phyloP scores from a whole-genome alignment of 2,888 invertebrate species.

The Achlya flavicornis region DNA sequence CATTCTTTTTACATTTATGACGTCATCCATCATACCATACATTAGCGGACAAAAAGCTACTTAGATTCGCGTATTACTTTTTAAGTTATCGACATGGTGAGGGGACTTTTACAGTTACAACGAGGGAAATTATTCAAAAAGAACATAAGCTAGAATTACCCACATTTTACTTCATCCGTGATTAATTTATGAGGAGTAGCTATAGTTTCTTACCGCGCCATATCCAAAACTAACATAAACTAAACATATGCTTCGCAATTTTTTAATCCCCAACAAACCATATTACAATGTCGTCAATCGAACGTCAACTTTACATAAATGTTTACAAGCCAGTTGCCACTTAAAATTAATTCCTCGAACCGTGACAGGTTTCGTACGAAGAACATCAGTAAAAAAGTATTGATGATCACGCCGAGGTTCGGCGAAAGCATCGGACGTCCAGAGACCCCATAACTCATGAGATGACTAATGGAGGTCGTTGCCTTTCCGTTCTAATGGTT shows the following conservation, averaged over 20 bases:
- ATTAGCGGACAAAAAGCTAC: slow-evolving; percentile 7
- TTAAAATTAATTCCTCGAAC: neutral
- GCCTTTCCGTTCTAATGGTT: slow-evolving; percentile 41
- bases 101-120: too few relatives aligned
- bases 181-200: too few relatives aligned
- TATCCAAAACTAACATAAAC: too few relatives aligned
- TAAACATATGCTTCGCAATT: too few relatives aligned
- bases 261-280: neutral
- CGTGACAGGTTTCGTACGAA: neutral
- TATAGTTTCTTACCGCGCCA: too few relatives aligned
- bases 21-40: neutral
- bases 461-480: slow-evolving; percentile 39
- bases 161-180: too few relatives aligned
- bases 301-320: neutral
- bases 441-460: slow-evolving; percentile 24
- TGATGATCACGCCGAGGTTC: slow-evolving; percentile 5
- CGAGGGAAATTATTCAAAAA: too few relatives aligned
- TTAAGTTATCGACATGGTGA: too few relatives aligned
- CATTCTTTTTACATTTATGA: neutral
- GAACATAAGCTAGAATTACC: too few relatives aligned
- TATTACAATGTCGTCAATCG: too few relatives aligned
- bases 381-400: neutral
- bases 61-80: too few relatives aligned
- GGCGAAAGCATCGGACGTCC: slow-evolving; percentile 8
- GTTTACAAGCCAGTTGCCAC: neutral